These are phyloP conservation scores for Megaceryle alcyon DNA, from an alignment of 2,797 vertebrate species.

Conservation along the genomic window DNA sequence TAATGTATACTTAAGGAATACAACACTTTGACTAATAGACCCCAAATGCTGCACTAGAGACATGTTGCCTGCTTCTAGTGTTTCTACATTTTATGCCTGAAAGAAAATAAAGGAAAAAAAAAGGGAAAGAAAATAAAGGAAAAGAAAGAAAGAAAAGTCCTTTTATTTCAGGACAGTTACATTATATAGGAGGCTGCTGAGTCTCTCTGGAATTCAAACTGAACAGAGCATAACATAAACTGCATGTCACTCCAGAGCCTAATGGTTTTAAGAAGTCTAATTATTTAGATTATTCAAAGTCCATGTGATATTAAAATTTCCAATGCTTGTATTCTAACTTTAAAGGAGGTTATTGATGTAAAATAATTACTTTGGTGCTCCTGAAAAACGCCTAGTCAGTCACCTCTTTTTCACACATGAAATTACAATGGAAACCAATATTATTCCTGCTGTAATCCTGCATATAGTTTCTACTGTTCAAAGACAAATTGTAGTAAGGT, in stretches of 20 bases:
- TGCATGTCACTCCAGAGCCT: background rate
- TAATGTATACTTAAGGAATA: slow-evolving; percentile 66
- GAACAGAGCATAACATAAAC: background rate
- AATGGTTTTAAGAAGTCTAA: background rate
- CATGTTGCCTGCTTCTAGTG: slow-evolving; percentile 11
- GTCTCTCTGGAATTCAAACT: slow-evolving; percentile 38
- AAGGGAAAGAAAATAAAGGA: background rate
- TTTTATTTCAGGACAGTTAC: slow-evolving; percentile 46
- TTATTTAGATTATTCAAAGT: slow-evolving; percentile 22
- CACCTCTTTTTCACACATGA: background rate
- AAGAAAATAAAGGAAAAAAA: background rate
- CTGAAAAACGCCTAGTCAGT: background rate
- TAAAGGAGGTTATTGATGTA: background rate
- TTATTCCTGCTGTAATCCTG: background rate
- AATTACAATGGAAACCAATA: background rate
- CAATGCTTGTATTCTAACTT: background rate
- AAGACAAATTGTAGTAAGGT: background rate
- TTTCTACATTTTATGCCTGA: slow-evolving; percentile 47
- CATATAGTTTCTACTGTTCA: background rate
- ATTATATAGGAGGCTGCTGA: slow-evolving; percentile 47
- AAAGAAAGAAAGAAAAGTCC: background rate
- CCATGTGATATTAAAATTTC: background rate
- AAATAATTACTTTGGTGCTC: background rate
- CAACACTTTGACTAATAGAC: slow-evolving; percentile 63
- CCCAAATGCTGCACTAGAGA: slow-evolving; percentile 63